Percentiles rank a stretch among this genome's conserved stretches.
Conservation (phyloP, 53 echinoderm and acorn worm genomes). For the Paelopatides confundens region DNA sequence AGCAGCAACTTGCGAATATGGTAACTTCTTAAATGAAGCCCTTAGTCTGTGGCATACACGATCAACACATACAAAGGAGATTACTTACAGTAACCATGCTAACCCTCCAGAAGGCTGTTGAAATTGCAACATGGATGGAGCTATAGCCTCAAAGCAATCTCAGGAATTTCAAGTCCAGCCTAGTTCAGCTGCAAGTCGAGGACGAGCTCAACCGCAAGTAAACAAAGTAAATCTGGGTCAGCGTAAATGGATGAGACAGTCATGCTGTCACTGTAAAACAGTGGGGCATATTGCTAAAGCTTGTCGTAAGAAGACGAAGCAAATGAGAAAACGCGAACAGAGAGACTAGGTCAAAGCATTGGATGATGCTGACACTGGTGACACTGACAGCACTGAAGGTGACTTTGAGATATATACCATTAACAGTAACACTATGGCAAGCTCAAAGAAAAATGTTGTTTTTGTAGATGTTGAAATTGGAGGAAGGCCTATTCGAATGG, state of each 20-base stretch:
- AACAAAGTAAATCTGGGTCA: too few species aligned
- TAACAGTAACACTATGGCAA: too few species aligned
- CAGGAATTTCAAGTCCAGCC: not conserved
- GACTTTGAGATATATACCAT: too few species aligned
- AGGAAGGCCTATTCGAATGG: conserved; percentile 6
- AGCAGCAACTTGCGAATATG: conserved; percentile 27
- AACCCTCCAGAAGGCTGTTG: conserved; percentile 20
- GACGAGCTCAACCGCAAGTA: too few species aligned
- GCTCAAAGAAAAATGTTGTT: too few species aligned
- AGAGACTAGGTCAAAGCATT: not conserved
- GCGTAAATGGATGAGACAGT: too few species aligned
- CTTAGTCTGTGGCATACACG: conserved; percentile 14
- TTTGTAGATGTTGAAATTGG: too few species aligned
- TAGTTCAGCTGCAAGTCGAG: not conserved
- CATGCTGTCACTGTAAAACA: conserved; percentile 49
- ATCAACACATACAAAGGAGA: not conserved
- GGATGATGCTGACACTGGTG: not conserved
- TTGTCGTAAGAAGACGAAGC: conserved; percentile 38
- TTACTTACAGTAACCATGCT: conserved; percentile 1
- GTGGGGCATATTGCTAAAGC: conserved; percentile 66
- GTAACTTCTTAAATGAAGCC: conserved; percentile 3
- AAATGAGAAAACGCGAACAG: too few species aligned
- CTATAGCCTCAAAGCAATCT: conserved; percentile 13
- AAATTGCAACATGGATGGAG: conserved; percentile 17
- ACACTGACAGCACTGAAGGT: not conserved